phyloP scores from a whole-genome alignment of 2,113 vertebrate species.

The Triplophysa tibetana region DNA sequence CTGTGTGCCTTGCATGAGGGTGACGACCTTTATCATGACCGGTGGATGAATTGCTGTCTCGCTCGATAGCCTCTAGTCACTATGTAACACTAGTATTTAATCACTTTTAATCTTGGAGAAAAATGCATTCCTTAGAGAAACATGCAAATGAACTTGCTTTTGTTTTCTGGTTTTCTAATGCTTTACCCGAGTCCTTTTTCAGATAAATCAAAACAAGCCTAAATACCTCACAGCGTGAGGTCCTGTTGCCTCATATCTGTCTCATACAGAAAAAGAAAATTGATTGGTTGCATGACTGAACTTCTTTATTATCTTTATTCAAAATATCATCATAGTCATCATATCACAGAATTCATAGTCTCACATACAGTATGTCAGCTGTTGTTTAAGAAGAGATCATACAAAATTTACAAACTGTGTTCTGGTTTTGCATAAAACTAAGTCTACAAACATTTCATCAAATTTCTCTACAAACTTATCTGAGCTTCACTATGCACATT shows the following conservation, averaged over 20 bases:
- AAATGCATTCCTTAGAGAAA: slow-evolving; percentile 52
- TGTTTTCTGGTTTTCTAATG: slow-evolving; percentile 2
- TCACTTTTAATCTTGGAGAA: slow-evolving; percentile 61
- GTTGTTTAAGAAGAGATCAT: no score
- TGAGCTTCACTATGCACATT: no score
- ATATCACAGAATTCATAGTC: no score
- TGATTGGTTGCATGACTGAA: background rate
- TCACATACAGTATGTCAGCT: no score
- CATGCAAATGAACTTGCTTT: slow-evolving; percentile 54
- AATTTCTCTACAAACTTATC: no score
- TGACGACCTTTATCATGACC: slow-evolving; percentile 43
- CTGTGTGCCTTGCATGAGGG: slow-evolving; percentile 45
- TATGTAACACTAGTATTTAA: slow-evolving; percentile 62
- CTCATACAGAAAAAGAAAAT: background rate
- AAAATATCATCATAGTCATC: no score
- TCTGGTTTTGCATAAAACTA: no score
- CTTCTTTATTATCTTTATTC: background rate
- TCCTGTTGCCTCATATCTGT: background rate
- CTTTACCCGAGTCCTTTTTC: slow-evolving; percentile 9
- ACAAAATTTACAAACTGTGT: no score
- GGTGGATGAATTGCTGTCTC: slow-evolving; percentile 5
- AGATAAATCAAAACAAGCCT: background rate
- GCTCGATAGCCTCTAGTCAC: slow-evolving; percentile 52
- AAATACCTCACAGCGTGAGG: background rate
- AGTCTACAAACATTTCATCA: no score